Evolutionary conservation across 2,888 invertebrate species (phyloP), one percentile per base, ranked within the genome.

Genomic region (Diadegma fenestrale): DNA sequence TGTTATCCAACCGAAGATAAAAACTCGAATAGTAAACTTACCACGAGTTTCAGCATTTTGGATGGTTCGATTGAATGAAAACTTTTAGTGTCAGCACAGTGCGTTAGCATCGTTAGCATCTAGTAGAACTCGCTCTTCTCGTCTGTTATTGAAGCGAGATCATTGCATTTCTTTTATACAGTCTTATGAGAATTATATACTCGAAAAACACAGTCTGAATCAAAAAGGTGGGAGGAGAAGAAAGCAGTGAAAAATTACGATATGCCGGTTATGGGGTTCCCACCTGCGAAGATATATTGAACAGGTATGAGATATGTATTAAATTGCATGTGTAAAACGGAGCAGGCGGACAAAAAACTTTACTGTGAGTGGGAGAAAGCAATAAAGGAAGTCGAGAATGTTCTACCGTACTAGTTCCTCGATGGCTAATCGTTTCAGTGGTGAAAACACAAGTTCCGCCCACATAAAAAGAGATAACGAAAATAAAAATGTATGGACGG

Each of bases 121-220:
- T 82, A 82, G 83, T 86, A 86, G 84, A 82, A 87, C 84, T 84
- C 79, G 80, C 86, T 81, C 86, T 87, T 90, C 88, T 88, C 89
- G 89, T 92, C 90, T 90, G 90, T 87, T 87, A 88, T 61, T 81
- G 68, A 76, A 64, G 61, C 72, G 78, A 80, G 86, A 66, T 85
- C 80, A 43, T 87, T 75, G 82, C 78, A 86, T 88, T 73, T 88
- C 91, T 90, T 91, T 90, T 91, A 91, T 91, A 91, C 88, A 90
- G 71, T 76, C 72, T 82, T 66, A 72, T 45, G 51, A 48, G 58
- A 77, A 76, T 79, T 48, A 45, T 69, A 17, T 48, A 22, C 48
- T 58, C 14, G 37, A 12, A 14, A 22, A 22, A 48, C 19, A 48
- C 3, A 14, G 41, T 26, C n/a, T 63, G 30, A 58, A 48, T 22